Evolutionary conservation across 2,888 invertebrate genomes (phyloP).

Genomic region (Trachelus stipa): DNA sequence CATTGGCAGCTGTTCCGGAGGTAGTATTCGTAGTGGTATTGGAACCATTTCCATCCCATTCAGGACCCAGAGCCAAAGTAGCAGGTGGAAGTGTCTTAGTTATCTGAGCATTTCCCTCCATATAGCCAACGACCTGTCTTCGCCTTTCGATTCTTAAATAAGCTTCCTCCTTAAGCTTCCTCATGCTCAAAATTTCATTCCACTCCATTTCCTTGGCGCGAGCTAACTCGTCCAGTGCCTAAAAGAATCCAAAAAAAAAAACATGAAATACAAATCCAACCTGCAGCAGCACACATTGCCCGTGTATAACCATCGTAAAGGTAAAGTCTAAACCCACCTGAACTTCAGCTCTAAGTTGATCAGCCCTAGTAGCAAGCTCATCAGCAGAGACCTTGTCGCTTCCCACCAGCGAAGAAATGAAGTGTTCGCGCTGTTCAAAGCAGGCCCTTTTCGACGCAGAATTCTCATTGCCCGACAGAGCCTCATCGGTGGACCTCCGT

Average conservation of each 20-base stretch:
- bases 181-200: constrained; percentile 84
- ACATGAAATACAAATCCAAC: not conserved
- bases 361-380: constrained; percentile 56
- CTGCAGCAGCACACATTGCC: not conserved
- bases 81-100: constrained; percentile 49
- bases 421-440: constrained; percentile 57
- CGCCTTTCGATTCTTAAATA: constrained; percentile 77
- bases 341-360: constrained; percentile 57
- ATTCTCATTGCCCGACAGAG: constrained; percentile 43
- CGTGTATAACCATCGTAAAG: not conserved
- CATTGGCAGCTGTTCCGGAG: not conserved
- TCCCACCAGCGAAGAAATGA: constrained; percentile 57
- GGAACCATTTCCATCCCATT: constrained; percentile 38
- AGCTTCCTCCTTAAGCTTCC: constrained; percentile 87
- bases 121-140: constrained; percentile 72
- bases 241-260: constrained; percentile 55
- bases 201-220: constrained; percentile 87
- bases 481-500: constrained; percentile 44
- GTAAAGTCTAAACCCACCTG: constrained; percentile 42
- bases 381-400: constrained; percentile 57
- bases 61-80: constrained; percentile 47
- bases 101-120: constrained; percentile 51
- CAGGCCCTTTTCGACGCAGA: constrained; percentile 33
- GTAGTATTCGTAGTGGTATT: constrained; percentile 12
- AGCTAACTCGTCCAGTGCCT: constrained; percentile 79